Evolutionary conservation across 2,113 vertebrate genomes (phyloP).

Genomic region (Microcebus tavaratra): DNA sequence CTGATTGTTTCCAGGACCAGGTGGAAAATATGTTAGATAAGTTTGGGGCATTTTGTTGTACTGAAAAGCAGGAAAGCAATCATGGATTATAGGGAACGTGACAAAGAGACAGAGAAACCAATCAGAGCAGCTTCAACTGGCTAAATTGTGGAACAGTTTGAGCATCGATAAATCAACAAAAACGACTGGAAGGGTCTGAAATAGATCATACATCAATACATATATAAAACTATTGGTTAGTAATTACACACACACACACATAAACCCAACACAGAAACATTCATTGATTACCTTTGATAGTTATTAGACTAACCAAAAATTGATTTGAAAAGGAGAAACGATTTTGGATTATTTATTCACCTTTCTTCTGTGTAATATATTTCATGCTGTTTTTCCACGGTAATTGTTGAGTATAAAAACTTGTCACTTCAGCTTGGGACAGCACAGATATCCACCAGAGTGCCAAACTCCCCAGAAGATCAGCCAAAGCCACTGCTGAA

Average conservation of each 20-base stretch:
- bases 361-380: not conserved
- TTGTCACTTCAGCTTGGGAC: not conserved
- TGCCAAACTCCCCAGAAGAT: not conserved
- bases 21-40: not conserved
- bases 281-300: not conserved
- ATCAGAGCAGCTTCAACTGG: not conserved
- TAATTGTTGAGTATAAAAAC: not conserved
- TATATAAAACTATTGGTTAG: not conserved
- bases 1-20: not conserved
- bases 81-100: not conserved
- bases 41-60: not conserved
- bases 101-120: not conserved
- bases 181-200: not conserved
- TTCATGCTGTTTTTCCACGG: not conserved
- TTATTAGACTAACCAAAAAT: not conserved
- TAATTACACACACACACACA: not conserved
- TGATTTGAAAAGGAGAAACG: not conserved
- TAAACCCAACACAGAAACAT: not conserved
- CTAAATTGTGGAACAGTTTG: not conserved
- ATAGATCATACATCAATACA: not conserved
- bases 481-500: not conserved
- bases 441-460: not conserved
- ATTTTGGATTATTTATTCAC: not conserved
- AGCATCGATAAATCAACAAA: not conserved
- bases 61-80: not conserved